Evolutionary conservation across 2,113 vertebrate species (phyloP), one percentile per base, ranked within the genome.

Genomic region (Vanacampus margaritifer): DNA sequence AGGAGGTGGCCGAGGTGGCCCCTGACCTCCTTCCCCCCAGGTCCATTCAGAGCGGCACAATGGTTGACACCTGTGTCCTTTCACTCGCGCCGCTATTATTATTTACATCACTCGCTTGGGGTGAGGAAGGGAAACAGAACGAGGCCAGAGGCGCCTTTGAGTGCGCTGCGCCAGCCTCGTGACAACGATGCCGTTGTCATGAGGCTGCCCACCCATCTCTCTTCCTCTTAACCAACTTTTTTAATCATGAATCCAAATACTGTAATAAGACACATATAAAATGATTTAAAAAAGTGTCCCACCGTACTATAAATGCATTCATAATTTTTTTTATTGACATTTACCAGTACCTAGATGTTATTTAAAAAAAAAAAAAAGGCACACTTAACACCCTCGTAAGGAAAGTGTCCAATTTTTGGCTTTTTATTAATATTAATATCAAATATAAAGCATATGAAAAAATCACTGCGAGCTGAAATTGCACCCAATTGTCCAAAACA

Each of bases 1-100:
- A 84, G 84, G 23, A 79, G 83, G 80, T 79, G 81, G 80, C 72
- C 68, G 79, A 79, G 79, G 79, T 82, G 82, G 83, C 86, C 89
- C 71, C 69, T 86, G 86, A 88, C 85, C 86, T 81, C 73, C 62
- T 70, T 76, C 81, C 74, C 74, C 78, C 76, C 71, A 74, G 72
- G 81, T 73, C 90, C 85, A 89, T 90, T 91, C 87, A 90, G 72
- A 74, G 73, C 64, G 19, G 60, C 74, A 91, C 91, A 92, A 91
- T 91, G 90, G 89, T 78, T 72, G 87, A 92, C 91, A 92, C 90
- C 91, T 92, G 91, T 90, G 92, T 91, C 87, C 87, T 91, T 91
- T 92, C 90, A 92, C 75, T 48, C 69, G 76, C 63, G 79, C 65
- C 79, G 82, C 82, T 90, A 81, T 91, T 91, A 90, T 91, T 91